Percentiles rank a stretch among this genome's conserved stretches.
Evolutionary conservation across 2,888 invertebrate genomes (phyloP).

Genomic region (Melolontha melolontha): DNA sequence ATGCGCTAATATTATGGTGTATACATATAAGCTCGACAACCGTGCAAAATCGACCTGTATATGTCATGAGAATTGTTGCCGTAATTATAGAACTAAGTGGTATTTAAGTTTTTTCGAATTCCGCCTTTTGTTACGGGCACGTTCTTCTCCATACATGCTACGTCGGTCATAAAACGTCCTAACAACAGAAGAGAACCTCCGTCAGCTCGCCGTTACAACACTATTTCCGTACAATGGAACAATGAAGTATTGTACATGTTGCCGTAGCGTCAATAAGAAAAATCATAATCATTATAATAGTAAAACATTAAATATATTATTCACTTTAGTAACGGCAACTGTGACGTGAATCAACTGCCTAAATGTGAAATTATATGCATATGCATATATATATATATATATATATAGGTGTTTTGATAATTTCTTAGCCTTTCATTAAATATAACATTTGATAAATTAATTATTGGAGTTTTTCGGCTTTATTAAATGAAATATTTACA

Average conservation of each 20-base stretch:
- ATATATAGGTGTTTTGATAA: no score
- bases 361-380: no score
- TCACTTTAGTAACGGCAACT: no score
- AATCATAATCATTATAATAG: not conserved
- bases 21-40: conserved; percentile 22
- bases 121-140: conserved; percentile 36
- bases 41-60: conserved; percentile 29
- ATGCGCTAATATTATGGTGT: conserved; percentile 2
- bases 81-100: conserved; percentile 35
- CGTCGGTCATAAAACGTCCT: conserved; percentile 6
- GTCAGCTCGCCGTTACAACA: not conserved
- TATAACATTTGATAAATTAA: no score
- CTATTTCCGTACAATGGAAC: conserved; percentile 7
- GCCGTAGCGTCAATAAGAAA: not conserved
- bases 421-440: no score
- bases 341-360: no score
- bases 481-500: no score
- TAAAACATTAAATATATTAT: not conserved
- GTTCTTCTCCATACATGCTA: conserved; percentile 20
- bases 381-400: no score
- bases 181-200: conserved; percentile 6
- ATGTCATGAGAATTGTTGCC: conserved; percentile 26
- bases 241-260: conserved; percentile 10
- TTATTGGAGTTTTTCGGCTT: no score
- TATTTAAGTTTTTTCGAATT: conserved; percentile 28